phyloP scores from a whole-genome alignment of 2,888 invertebrate genomes.

The Orthonevra nobilis region DNA sequence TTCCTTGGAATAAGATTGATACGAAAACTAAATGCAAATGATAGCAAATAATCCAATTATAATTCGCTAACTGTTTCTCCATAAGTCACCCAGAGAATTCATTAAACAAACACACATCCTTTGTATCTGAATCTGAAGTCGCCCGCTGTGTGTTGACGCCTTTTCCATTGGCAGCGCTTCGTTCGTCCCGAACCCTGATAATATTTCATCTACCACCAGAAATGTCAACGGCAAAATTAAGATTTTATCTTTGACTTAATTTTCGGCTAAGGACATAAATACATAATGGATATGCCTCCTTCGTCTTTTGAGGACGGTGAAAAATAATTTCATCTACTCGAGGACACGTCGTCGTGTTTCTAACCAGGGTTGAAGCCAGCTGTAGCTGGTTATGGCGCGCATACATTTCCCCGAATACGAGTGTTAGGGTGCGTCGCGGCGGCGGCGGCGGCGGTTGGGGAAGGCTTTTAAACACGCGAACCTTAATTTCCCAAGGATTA shows the following conservation, averaged over 20 bases:
- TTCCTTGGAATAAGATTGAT: constrained; percentile 15
- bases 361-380: background rate
- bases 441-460: too few species aligned
- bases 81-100: constrained; percentile 46
- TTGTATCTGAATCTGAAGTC: background rate
- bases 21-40: constrained; percentile 43
- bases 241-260: constrained; percentile 65
- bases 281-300: constrained; percentile 52
- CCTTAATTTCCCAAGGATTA: constrained; percentile 66
- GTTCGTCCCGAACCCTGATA: background rate
- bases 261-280: constrained; percentile 60
- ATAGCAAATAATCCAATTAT: constrained; percentile 58
- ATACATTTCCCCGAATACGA: constrained; percentile 9
- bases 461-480: constrained; percentile 44
- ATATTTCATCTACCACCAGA: constrained; percentile 30
- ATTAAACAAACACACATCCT: constrained; percentile 33
- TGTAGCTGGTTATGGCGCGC: background rate
- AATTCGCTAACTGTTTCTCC: constrained; percentile 51
- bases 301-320: background rate
- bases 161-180: background rate
- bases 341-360: constrained; percentile 11
- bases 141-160: background rate
- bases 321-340: constrained; percentile 43
- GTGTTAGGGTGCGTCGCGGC: too few species aligned
- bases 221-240: constrained; percentile 64